Base-by-base conservation (phyloP, 2,888 invertebrate genomes). In the Eristalis tenax region DNA sequence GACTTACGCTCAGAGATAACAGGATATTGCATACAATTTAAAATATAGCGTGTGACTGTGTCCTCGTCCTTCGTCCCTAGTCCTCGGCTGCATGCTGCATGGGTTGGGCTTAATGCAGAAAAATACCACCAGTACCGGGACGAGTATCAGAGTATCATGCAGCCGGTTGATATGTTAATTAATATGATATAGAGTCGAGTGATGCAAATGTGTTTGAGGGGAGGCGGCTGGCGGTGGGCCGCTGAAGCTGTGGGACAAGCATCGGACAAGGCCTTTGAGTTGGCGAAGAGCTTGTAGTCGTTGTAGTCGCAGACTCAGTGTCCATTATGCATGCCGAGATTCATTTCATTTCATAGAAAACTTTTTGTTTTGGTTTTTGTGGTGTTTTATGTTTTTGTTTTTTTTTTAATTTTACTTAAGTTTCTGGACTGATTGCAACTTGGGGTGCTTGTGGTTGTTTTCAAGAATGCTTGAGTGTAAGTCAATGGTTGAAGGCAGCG, bases 11-110 rank as follows among this genome's bases (percentile, higher is more conserved):
- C 78, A 61, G 70, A 86, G 86, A 86, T 86, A 86, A 86, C 82
- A 79, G 86, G 82, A 86, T 86, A 86, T 86, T 78, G 86, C 86
- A 86, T 86, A 82, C 82, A 86, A 82, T 86, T 79, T 82, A 71
- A 82, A 83, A 78, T 61, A 79, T 82, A 81, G 73, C 76, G 68
- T 77, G 80, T 28, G 76, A 65, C 56, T 57, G 38, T 10, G 18
- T 40, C 32, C 32, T 32, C 59, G 28, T 40, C 22, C 40, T 18
- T 56, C 65, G 61, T n/a, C 43, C 35, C 56, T 75, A 18, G 73
- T 78, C 74, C 32, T 10, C 32, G 32, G 8, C 32, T 32, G 61
- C 76, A 71, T 85, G 77, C 81, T 32, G 28, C 32, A 32, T 2
- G 38, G 38, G 38, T 13, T 61, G 43, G 70, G 61, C 71, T 86